phyloP scores from a whole-genome alignment of 2,113 vertebrate species.

The Boleophthalmus pectinirostris region DNA sequence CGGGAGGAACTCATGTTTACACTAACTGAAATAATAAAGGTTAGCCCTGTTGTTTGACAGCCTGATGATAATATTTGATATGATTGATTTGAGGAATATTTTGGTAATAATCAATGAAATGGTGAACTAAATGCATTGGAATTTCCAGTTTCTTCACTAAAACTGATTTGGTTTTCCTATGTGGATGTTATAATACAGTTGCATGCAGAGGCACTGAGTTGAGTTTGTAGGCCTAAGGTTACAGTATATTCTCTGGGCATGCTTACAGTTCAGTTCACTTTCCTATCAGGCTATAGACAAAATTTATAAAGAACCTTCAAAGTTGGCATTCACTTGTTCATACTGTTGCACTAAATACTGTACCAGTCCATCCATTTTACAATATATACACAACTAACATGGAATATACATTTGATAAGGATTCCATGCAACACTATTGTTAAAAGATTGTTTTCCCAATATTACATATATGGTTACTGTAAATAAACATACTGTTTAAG shows the following conservation, averaged over 20 bases:
- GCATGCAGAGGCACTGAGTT: slow-evolving; percentile 80
- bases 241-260: slow-evolving; percentile 59
- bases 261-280: slow-evolving; percentile 56
- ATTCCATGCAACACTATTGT: slow-evolving; percentile 66
- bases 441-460: slow-evolving; percentile 14
- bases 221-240: slow-evolving; percentile 41
- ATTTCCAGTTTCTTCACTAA: slow-evolving; percentile 27
- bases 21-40: slow-evolving; percentile 19
- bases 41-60: slow-evolving; percentile 45
- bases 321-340: slow-evolving; percentile 58
- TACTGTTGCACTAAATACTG: slow-evolving; percentile 51
- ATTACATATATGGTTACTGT: background rate
- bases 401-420: slow-evolving; percentile 54
- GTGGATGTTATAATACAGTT: slow-evolving; percentile 40
- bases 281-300: slow-evolving; percentile 44
- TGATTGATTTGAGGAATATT: slow-evolving; percentile 19
- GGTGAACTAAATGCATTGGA: slow-evolving; percentile 6
- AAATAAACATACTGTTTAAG: background rate
- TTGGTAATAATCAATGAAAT: slow-evolving; percentile 1
- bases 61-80: slow-evolving; percentile 23
- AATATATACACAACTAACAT: slow-evolving; percentile 59
- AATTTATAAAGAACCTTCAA: slow-evolving; percentile 49
- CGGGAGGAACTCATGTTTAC: slow-evolving; percentile 3
- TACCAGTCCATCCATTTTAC: slow-evolving; percentile 51
- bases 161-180: slow-evolving; percentile 58